Conservation (phyloP, 2,113 vertebrate species). For the Rissa tridactyla region DNA sequence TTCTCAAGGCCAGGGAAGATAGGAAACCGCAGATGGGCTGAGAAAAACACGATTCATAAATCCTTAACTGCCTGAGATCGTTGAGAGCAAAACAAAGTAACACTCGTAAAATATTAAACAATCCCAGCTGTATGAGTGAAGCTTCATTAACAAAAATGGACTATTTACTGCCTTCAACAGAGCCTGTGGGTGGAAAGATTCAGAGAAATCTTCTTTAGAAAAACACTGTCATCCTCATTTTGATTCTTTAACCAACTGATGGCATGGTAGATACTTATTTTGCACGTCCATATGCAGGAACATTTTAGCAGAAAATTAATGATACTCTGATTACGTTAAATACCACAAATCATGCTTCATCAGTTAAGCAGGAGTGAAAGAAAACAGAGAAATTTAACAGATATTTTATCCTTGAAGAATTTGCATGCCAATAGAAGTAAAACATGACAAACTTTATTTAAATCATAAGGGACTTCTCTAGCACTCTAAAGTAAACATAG, state of each 20-base stretch:
- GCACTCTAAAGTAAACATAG: slow-evolving; percentile 8
- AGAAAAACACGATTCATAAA: slow-evolving; percentile 98
- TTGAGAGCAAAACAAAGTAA: slow-evolving; percentile 93
- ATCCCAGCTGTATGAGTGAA: slow-evolving; percentile 85
- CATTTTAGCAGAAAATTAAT: slow-evolving; percentile 60
- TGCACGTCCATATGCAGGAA: slow-evolving; percentile 42
- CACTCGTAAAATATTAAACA: slow-evolving; percentile 91
- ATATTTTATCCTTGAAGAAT: slow-evolving; percentile 32
- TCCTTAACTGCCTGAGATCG: slow-evolving; percentile 95
- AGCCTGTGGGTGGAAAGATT: slow-evolving; percentile 79
- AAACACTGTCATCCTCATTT: slow-evolving; percentile 67
- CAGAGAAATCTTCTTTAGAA: slow-evolving; percentile 76
- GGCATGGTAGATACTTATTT: slow-evolving; percentile 57
- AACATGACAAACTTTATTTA: slow-evolving; percentile 59
- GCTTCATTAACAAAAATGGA: slow-evolving; percentile 87
- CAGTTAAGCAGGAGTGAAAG: slow-evolving; percentile 5
- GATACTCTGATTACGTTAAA: slow-evolving; percentile 51
- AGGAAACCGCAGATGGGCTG: slow-evolving; percentile 87
- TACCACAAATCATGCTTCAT: slow-evolving; percentile 2
- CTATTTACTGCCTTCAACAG: slow-evolving; percentile 82
- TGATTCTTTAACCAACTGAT: slow-evolving; percentile 74
- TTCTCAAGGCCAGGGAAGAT: slow-evolving; percentile 98
- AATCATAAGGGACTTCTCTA: slow-evolving; percentile 15
- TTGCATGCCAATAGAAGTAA: slow-evolving; percentile 4
- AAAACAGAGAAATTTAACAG: slow-evolving; percentile 7